Evolutionary conservation across 2,888 invertebrate genomes (phyloP).

Genomic region (Drosophila macrospina): DNA sequence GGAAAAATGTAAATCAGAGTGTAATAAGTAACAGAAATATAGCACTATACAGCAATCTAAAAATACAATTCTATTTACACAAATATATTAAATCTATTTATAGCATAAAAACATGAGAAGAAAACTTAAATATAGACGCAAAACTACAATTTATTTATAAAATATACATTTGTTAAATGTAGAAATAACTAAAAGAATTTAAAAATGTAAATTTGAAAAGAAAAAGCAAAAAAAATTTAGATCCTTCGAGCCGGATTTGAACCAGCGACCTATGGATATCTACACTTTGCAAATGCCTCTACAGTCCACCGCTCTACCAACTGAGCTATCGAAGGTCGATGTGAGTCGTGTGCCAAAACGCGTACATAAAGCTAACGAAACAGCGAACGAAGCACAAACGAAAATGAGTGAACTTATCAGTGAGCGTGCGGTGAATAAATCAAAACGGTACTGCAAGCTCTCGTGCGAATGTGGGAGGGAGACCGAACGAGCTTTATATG

Average conservation of each 20-base stretch:
- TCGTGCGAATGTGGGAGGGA: conserved; percentile 9
- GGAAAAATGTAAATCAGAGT: not conserved
- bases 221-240: conserved; percentile 34
- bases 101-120: not conserved
- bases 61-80: not conserved
- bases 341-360: conserved; percentile 19
- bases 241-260: conserved; percentile 84
- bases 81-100: not conserved
- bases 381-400: too few species aligned
- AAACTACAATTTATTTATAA: not conserved
- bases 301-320: conserved; percentile 85
- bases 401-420: conserved; percentile 4
- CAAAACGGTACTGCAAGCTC: conserved; percentile 37
- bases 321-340: conserved; percentile 83
- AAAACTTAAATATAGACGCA: not conserved
- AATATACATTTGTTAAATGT: not conserved
- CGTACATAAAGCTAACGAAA: conserved; percentile 1
- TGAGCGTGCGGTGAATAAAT: conserved; percentile 32
- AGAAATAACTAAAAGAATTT: not conserved
- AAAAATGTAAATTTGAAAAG: not conserved
- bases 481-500: conserved; percentile 31
- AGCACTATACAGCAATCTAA: not conserved
- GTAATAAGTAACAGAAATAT: not conserved
- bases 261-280: conserved; percentile 84
- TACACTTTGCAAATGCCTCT: conserved; percentile 48